Evolutionary conservation across 2,113 vertebrate species (phyloP).

Genomic region (Loxodonta africana): DNA sequence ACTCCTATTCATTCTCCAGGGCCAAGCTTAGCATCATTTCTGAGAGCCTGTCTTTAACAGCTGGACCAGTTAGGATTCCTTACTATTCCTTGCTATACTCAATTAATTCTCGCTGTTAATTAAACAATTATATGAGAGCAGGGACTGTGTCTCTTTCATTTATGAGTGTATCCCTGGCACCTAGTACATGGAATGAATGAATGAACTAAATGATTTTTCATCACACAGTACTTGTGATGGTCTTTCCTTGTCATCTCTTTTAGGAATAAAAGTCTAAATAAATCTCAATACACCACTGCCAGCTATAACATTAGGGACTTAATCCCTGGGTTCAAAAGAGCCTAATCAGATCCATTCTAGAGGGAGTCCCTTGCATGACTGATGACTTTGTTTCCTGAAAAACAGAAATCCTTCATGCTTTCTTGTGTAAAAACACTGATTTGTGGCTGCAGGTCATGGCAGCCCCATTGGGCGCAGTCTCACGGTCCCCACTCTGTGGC

Average conservation of each 20-base stretch:
- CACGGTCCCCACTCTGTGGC: background rate
- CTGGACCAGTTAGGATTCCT: background rate
- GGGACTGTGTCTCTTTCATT: background rate
- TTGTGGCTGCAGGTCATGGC: background rate
- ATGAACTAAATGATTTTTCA: background rate
- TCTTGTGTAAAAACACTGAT: background rate
- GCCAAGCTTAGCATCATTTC: rapidly evolving
- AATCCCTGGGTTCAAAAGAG: background rate
- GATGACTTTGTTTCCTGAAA: background rate
- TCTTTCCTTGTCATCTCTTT: background rate
- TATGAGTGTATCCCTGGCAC: background rate
- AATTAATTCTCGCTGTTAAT: background rate
- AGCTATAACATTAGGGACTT: background rate
- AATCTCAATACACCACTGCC: background rate
- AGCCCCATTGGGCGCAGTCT: background rate
- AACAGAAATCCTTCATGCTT: background rate
- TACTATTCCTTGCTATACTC: background rate
- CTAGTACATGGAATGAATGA: background rate
- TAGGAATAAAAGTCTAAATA: conserved; percentile 24
- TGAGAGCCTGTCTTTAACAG: rapidly evolving
- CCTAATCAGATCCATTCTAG: background rate
- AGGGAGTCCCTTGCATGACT: background rate
- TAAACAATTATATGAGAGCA: background rate
- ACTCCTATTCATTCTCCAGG: rapidly evolving
- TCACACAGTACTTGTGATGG: background rate